phyloP scores from a whole-genome alignment of 2,888 invertebrate genomes.

The Apotomis betuletana region DNA sequence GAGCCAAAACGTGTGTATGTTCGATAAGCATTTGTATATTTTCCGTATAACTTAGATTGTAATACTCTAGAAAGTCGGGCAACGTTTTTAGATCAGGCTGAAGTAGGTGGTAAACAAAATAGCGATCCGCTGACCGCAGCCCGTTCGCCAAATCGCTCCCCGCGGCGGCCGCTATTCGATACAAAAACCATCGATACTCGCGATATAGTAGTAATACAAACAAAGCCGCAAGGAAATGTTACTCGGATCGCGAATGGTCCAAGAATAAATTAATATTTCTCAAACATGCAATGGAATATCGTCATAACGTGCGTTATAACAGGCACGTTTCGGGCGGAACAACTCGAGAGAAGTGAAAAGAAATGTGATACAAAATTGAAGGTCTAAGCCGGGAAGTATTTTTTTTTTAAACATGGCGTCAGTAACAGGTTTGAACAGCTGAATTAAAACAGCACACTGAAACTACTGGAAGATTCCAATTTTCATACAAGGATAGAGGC shows the following conservation, averaged over 20 bases:
- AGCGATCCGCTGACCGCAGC: conserved; percentile 53
- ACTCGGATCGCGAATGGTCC: conserved; percentile 45
- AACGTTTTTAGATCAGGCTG: conserved; percentile 30
- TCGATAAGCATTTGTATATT: neutral
- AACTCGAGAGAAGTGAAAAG: too few relatives aligned
- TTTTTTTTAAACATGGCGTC: too few relatives aligned
- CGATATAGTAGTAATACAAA: conserved; percentile 68
- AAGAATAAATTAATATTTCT: conserved; percentile 33
- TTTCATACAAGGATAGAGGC: too few relatives aligned
- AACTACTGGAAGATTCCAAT: too few relatives aligned
- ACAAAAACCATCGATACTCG: conserved; percentile 67
- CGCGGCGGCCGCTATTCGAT: conserved; percentile 59
- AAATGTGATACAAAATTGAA: too few relatives aligned
- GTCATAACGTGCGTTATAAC: too few relatives aligned
- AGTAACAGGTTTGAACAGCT: too few relatives aligned
- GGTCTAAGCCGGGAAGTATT: too few relatives aligned
- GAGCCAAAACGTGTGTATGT: too few relatives aligned
- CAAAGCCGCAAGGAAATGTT: conserved; percentile 57
- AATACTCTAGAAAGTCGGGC: conserved; percentile 32
- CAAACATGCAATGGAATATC: too few relatives aligned
- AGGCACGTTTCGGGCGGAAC: too few relatives aligned
- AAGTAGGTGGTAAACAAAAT: conserved; percentile 37
- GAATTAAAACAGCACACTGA: too few relatives aligned
- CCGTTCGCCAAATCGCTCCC: conserved; percentile 54
- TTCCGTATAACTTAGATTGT: neutral